Evolutionary conservation across 2,113 vertebrate species (phyloP).

Genomic region (Ptyas mucosa): DNA sequence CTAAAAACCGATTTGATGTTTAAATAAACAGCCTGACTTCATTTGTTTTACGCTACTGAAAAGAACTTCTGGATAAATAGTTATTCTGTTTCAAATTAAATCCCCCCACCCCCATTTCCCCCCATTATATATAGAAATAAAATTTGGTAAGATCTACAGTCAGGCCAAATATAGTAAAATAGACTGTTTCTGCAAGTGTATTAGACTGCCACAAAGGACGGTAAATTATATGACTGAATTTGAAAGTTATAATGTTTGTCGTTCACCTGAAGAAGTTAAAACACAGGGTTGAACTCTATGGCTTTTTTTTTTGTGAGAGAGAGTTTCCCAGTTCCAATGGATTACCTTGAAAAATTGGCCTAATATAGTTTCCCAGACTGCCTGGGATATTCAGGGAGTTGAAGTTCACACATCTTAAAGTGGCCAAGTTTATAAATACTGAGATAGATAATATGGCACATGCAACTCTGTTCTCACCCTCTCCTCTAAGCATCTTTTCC

Average conservation of each 20-base stretch:
- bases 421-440: too few species aligned
- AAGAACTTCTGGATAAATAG: neutral
- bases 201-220: neutral
- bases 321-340: neutral
- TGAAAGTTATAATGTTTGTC: neutral
- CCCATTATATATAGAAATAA: neutral
- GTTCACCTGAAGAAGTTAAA: neutral
- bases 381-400: neutral
- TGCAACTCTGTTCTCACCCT: neutral
- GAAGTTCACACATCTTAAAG: neutral
- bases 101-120: neutral
- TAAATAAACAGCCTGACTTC: conserved; percentile 9
- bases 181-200: neutral
- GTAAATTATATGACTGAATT: neutral
- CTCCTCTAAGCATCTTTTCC: neutral
- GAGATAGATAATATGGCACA: neutral
- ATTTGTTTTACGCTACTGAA: neutral
- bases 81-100: neutral
- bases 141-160: neutral
- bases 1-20: neutral
- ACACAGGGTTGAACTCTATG: neutral
- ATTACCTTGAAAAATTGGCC: too few species aligned
- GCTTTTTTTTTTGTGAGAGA: neutral
- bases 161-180: neutral
- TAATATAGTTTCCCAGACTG: neutral